These are phyloP conservation scores for Brachionus koreanus DNA, from an alignment of 1,140 invertebrate species.

Conservation along the genomic window DNA sequence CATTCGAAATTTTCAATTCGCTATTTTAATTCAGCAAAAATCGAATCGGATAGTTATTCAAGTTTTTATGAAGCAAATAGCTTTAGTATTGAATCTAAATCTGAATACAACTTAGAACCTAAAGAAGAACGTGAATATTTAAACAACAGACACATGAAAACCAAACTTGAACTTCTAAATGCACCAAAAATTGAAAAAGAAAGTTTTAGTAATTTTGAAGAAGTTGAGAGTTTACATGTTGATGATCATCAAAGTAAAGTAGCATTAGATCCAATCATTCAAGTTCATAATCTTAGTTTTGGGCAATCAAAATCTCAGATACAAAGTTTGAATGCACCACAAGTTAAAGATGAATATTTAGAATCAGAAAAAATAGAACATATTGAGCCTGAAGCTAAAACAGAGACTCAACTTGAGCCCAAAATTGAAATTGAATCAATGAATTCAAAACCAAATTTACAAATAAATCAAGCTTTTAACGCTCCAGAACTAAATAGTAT, in stretches of 20 bases:
- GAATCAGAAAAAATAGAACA: background rate
- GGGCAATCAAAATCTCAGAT: background rate
- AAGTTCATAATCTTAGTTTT: background rate
- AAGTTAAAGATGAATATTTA: background rate
- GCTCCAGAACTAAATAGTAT: background rate
- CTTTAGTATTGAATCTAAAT: background rate
- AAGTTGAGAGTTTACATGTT: background rate
- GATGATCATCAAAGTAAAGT: background rate
- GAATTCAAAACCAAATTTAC: background rate
- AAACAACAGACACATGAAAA: background rate
- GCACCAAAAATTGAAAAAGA: background rate
- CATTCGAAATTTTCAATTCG: background rate
- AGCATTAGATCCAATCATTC: background rate
- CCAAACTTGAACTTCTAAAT: background rate
- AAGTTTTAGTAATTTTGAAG: conserved; percentile 15
- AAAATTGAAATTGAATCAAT: background rate
- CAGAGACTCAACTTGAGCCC: background rate
- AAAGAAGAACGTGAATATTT: background rate
- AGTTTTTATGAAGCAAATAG: background rate
- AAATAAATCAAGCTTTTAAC: background rate
- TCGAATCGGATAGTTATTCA: background rate
- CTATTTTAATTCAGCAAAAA: background rate
- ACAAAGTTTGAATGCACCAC: background rate
- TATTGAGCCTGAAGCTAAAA: background rate
- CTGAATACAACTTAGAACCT: background rate